Conservation (phyloP, 2,797 vertebrate species). For the Tragopan temminckii region DNA sequence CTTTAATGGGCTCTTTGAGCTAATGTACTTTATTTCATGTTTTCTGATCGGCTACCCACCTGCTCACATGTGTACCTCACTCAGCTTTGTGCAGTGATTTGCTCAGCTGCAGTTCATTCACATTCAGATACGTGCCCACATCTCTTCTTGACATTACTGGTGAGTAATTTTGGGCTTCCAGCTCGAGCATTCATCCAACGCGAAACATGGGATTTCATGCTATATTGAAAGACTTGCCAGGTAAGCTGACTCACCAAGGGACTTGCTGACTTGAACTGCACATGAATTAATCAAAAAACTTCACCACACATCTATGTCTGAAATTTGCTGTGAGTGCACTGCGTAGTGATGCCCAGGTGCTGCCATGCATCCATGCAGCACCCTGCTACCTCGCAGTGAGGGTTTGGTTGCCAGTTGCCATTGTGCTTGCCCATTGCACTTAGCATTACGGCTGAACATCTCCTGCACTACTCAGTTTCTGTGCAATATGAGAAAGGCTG, state of each 20-base stretch:
- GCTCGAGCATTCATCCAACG: background rate
- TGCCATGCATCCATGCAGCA: too few relatives aligned
- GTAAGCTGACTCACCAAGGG: background rate
- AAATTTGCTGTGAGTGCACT: background rate
- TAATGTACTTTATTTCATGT: background rate
- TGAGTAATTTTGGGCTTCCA: background rate
- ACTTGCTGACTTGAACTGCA: background rate
- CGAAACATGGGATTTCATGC: fast-evolving
- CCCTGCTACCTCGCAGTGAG: background rate
- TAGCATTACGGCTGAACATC: fast-evolving
- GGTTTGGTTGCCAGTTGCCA: background rate
- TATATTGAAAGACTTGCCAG: fast-evolving
- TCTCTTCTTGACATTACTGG: background rate
- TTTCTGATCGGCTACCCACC: background rate
- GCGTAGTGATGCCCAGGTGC: background rate
- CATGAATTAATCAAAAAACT: background rate
- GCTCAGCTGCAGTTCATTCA: background rate
- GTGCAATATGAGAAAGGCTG: background rate
- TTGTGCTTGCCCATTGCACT: background rate
- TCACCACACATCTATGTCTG: background rate
- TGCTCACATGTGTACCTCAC: background rate
- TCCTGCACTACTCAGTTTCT: background rate
- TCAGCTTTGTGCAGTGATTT: background rate
- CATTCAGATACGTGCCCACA: background rate
- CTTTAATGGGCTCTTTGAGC: background rate